phyloP scores from a whole-genome alignment of 2,113 vertebrate species.

The Salvelinus fontinalis region DNA sequence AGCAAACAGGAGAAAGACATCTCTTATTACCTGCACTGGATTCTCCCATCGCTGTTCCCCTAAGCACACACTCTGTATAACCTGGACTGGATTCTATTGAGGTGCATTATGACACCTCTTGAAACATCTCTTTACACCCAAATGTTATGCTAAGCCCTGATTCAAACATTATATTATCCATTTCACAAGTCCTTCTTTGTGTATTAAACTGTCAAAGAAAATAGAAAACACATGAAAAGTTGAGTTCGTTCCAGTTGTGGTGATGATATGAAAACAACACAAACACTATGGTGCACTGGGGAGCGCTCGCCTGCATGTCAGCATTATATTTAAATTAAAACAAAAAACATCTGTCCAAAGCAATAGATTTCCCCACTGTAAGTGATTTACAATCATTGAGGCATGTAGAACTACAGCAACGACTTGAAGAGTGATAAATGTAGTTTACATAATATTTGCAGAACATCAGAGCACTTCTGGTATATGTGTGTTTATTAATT shows the following conservation, averaged over 20 bases:
- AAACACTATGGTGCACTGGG: background rate
- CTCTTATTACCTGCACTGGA: too few relatives aligned
- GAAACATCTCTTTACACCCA: background rate
- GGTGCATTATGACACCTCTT: background rate
- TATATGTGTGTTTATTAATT: too few relatives aligned
- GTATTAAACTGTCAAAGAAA: background rate
- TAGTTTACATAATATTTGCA: background rate
- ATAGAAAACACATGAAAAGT: constrained; percentile 12
- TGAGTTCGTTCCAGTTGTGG: background rate
- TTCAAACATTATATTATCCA: background rate
- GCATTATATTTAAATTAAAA: constrained; percentile 30
- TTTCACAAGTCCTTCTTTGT: background rate
- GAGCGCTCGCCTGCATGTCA: background rate
- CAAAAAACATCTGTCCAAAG: constrained; percentile 15
- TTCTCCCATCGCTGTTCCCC: too few relatives aligned
- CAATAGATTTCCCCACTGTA: background rate
- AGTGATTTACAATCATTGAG: constrained; percentile 16
- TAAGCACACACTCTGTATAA: background rate
- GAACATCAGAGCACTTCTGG: too few relatives aligned
- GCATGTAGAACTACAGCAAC: background rate
- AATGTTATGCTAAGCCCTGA: background rate
- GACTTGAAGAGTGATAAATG: background rate
- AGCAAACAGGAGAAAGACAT: background rate
- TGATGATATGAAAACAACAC: constrained; percentile 6
- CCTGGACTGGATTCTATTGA: background rate